Base-by-base conservation (phyloP, 1,140 invertebrate species). In the Sweltsa coloradensis region DNA sequence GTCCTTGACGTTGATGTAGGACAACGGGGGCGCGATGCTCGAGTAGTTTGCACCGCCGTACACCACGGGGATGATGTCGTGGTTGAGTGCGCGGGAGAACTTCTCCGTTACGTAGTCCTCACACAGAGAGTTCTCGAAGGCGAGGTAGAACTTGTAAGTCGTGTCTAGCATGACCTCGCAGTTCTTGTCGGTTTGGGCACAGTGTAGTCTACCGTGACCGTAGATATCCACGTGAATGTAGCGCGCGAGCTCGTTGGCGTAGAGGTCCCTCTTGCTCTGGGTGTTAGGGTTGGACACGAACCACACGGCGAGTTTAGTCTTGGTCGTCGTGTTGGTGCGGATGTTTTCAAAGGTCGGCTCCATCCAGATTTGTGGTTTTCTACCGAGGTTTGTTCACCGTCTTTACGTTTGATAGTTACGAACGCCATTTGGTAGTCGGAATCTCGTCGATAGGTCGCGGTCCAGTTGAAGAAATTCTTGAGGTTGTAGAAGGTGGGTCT, bases 171-270 rank as follows among this genome's bases (percentile, higher is more conserved):
- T 52, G 25, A 60, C 65, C 13, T 19, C n/a, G 3, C 13, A 5
- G 13, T 19, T 3, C n/a, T n/a, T n/a, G n/a, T n/a, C n/a, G n/a
- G n/a, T n/a, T 0, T 59, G 39, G 56, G 71, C 74, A 22, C 60
- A 42, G 4, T 22, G 22, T 0, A 26, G 25, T 5, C 63, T 61
- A 55, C 76, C 78, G 5, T 48, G 51, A 11, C 75, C 76, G 52
- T 67, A 78, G 25, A 75, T 67, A 53, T 76, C 72, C 9, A 78
- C 69, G 5, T 55, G 42, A 16, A 78, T 63, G 48, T 64, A 59
- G 42, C 67, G 60, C 21, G 58, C 40, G 3, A 77, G 56, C 50
- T 73, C 59, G 37, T 56, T 47, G 0, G 68, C 70, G 49, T 66
- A 72, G 2, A 57, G 47, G 50, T 70, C 56, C 5, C 74, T 54